A percentile compares a stretch with the other conserved stretches of the same genome.
These are phyloP conservation scores for Trichonephila clavipes DNA, from an alignment of 1,140 invertebrate genomes.

Conservation along the genomic window DNA sequence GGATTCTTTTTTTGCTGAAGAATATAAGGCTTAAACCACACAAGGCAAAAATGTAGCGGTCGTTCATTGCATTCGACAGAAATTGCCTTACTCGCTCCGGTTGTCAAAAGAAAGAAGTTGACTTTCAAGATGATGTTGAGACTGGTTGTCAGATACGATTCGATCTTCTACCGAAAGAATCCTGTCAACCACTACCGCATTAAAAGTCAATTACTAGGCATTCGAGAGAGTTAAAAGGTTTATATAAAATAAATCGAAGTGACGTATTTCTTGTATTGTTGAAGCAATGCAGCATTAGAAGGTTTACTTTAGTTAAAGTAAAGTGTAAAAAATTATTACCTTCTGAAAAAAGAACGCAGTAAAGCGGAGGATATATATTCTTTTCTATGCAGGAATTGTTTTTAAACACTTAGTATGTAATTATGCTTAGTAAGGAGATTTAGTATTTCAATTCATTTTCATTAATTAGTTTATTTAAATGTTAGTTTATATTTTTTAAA, in stretches of 20 bases:
- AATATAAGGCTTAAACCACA: background rate
- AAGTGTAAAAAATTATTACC: no score
- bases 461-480: no score
- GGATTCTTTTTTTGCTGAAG: background rate
- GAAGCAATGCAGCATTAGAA: no score
- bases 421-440: no score
- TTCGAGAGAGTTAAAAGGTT: background rate
- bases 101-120: constrained; percentile 10
- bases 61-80: background rate
- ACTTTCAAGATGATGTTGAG: background rate
- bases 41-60: background rate
- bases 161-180: background rate
- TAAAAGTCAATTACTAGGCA: background rate
- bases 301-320: no score
- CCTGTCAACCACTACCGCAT: background rate
- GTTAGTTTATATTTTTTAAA: no score
- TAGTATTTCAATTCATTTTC: no score
- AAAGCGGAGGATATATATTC: no score
- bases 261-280: no score
- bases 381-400: no score
- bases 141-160: background rate
- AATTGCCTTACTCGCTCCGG: background rate
- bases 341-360: no score
- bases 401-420: no score
- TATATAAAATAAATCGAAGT: background rate